Base-by-base conservation (phyloP, 2,113 vertebrate genomes). In the Melospiza georgiana region DNA sequence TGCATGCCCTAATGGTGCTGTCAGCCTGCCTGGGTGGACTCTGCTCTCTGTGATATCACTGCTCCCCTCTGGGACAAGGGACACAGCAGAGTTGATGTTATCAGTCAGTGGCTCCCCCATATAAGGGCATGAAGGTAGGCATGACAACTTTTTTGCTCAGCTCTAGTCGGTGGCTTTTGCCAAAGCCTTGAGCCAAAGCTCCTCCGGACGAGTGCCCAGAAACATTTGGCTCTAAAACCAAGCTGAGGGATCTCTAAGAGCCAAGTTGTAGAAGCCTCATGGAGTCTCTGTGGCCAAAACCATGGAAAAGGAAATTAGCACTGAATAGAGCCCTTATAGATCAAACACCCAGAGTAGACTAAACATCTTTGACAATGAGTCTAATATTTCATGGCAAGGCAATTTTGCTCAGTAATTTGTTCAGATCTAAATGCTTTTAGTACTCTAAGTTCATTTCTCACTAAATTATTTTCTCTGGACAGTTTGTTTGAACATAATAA, bases 361-460 rank as follows among this genome's bases (percentile, higher is more conserved):
- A 97, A 98, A 98, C 97, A 96, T 97, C 93, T 97, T 92, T 96
- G 95, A 98, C 97, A 97, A 97, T 90, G 95, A 97, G 93, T 96
- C 88, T 96, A 94, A 97, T 97, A 97, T 97, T 98, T 97, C 96
- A 94, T 77, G 96, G 97, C 92, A 93, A 97, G 97, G 97, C 97
- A 97, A 95, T 98, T 98, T 97, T 97, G 77, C 93, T 97, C 90
- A 95, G 96, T 97, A 97, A 98, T 98, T 97, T 97, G 91, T 96
- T 97, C 90, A 94, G 90, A 87, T 90, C 94, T 97, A 97, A 97
- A 96, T 96, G 94, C 89, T 87, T 97, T 95, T 95, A 95, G 93
- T 94, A 95, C 94, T 95, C 79, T 95, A 97, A 97, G 95, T 97
- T 98, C 96, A 97, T 97, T 97, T 96, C 95, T 97, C 94, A 97